Percentiles rank a stretch among this genome's conserved stretches.
Evolutionary conservation across 2,113 vertebrate genomes (phyloP).

Genomic region (Mobula birostris): DNA sequence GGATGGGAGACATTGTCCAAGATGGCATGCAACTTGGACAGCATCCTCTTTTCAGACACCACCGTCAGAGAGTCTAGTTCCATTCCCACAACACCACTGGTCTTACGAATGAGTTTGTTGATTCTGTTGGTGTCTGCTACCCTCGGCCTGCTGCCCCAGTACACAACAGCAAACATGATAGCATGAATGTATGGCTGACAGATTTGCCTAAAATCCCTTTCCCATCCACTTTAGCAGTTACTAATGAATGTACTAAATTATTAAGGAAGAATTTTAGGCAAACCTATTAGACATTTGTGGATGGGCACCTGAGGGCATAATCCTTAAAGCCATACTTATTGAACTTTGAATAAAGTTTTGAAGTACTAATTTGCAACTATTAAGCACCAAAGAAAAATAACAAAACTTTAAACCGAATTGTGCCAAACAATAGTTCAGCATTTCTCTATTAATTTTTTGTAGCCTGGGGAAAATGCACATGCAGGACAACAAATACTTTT

Average conservation of each 20-base stretch:
- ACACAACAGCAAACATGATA: too few relatives aligned
- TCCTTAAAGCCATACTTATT: not conserved
- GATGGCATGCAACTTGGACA: too few relatives aligned
- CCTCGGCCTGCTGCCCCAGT: too few relatives aligned
- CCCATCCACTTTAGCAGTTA: not conserved
- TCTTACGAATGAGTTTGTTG: too few relatives aligned
- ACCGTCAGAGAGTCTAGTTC: too few relatives aligned
- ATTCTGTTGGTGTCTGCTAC: too few relatives aligned
- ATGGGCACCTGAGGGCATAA: not conserved
- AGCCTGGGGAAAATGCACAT: too few relatives aligned
- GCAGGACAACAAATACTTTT: too few relatives aligned
- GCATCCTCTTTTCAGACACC: too few relatives aligned
- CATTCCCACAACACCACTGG: too few relatives aligned
- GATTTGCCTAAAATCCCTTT: not conserved
- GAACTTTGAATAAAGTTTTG: not conserved
- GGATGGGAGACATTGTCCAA: too few relatives aligned
- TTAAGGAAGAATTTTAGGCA: not conserved
- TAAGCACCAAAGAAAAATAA: not conserved
- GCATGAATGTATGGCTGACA: not conserved
- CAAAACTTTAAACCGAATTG: not conserved
- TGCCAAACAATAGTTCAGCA: not conserved
- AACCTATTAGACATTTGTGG: not conserved
- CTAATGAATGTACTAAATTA: not conserved
- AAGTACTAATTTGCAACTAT: not conserved
- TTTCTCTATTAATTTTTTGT: not conserved